Evolutionary conservation across 2,113 vertebrate genomes (phyloP).

Genomic region (Rallus limicola): DNA sequence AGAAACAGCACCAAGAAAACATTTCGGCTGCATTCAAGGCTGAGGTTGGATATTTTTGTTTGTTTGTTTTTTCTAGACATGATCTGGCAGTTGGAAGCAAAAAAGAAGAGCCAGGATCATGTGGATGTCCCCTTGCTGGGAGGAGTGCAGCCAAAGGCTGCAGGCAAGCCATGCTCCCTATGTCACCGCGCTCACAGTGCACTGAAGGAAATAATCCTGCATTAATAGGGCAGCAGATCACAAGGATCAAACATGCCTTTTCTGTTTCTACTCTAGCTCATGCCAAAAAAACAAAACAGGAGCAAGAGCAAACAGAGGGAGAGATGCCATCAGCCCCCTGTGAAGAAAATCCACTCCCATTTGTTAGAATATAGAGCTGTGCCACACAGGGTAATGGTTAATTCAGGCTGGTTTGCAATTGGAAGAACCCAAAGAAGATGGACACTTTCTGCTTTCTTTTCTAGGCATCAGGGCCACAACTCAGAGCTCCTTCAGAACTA

Average conservation of each 20-base stretch:
- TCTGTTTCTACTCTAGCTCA: background rate
- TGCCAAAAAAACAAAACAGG: background rate
- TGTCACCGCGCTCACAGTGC: background rate
- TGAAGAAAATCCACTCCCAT: background rate
- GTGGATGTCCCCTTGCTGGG: conserved; percentile 4
- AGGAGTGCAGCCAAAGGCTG: background rate
- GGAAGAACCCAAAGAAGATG: background rate
- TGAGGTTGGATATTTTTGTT: background rate
- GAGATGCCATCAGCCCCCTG: background rate
- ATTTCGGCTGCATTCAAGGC: conserved; percentile 18
- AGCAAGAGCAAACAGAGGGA: background rate
- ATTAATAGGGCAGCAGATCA: conserved; percentile 44
- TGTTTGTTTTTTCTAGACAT: conserved; percentile 34
- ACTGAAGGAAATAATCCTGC: conserved; percentile 45
- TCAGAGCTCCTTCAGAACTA: background rate
- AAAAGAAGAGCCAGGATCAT: conserved; percentile 14
- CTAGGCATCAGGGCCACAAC: background rate
- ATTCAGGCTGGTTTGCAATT: background rate
- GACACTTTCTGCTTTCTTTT: background rate
- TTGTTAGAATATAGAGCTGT: background rate
- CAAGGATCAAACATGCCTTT: conserved; percentile 5
- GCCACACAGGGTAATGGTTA: background rate
- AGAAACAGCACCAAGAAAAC: conserved; percentile 44
- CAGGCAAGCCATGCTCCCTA: conserved; percentile 35
- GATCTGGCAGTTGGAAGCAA: conserved; percentile 39